Evolutionary conservation across 1,140 invertebrate species (phyloP).

Genomic region (Aricia agestis): DNA sequence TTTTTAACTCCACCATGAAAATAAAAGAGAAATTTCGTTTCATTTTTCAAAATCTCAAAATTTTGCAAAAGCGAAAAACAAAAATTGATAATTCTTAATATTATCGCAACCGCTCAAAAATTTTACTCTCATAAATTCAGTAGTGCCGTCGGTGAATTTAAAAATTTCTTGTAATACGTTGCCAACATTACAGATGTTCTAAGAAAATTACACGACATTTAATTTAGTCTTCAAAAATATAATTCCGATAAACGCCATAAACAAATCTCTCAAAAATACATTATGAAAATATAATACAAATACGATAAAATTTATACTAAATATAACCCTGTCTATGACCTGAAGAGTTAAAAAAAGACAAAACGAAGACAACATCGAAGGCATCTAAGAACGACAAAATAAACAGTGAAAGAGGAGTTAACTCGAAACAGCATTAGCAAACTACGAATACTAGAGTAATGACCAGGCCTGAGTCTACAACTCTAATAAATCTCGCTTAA

Average conservation of each 20-base stretch:
- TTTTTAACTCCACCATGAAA: constrained; percentile 57
- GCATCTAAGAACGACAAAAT: constrained; percentile 48
- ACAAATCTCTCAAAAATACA: constrained; percentile 74
- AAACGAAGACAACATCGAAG: constrained; percentile 63
- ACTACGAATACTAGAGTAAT: constrained; percentile 7
- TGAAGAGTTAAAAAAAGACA: constrained; percentile 70
- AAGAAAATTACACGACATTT: constrained; percentile 66
- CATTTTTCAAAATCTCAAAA: constrained; percentile 38
- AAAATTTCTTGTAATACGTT: constrained; percentile 36
- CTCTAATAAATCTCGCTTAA: constrained; percentile 9
- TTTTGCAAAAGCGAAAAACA: constrained; percentile 36
- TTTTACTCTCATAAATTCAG: constrained; percentile 25
- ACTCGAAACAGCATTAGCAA: constrained; percentile 9
- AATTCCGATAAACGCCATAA: constrained; percentile 73
- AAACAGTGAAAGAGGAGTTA: constrained; percentile 17
- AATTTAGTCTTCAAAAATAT: constrained; percentile 70
- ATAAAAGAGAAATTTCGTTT: constrained; percentile 50
- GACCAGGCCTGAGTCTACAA: constrained; percentile 4
- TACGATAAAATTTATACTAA: constrained; percentile 76
- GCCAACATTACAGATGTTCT: constrained; percentile 62
- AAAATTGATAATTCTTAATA: constrained; percentile 27
- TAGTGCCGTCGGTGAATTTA: constrained; percentile 37
- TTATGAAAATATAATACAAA: constrained; percentile 76
- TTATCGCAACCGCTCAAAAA: constrained; percentile 32
- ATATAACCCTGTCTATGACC: constrained; percentile 76